Base-by-base conservation (phyloP, 2,888 invertebrate genomes). In the Ischnus inquisitorius region DNA sequence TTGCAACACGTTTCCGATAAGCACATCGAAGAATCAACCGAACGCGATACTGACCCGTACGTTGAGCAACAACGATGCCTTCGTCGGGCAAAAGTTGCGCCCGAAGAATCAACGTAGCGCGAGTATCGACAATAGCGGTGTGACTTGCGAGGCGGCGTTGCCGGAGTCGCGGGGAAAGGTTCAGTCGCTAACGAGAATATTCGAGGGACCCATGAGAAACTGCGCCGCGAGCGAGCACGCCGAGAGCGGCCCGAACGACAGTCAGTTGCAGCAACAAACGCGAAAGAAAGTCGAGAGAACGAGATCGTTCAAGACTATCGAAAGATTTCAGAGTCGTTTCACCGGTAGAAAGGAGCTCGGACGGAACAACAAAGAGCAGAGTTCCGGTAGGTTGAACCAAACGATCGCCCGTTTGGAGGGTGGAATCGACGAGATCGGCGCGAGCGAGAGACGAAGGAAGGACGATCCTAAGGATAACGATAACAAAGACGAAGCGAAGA, bases 1-100 rank as follows among this genome's bases (percentile, higher is more conserved):
- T 74, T 95, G 95, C 90, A 95, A 95, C 89, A 94, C 95, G 67
- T 95, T 95, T 34, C 94, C 95, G 84, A 94, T 94, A 87, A 94
- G 87, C 19, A 87, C 85, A 0, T 85, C 87, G 10, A 89, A 89
- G 84, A 90, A 88, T 10, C 84, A 87, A 28, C 88, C 92, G 1
- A 89, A 82, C 68, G 89, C 90, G 1, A 81, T 90, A 14, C 81
- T 93, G 25, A 90, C 89, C 0, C 94, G 86, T 62, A 90, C 92
- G 3, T 83, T 91, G 83, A 92, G 91, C 86, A 92, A 90, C 87
- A 90, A 88, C 79, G 92, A 92, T 48, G 86, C 84, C 0, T 28
- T 90, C 25, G 69, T 62, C 14, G 65, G 67, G n/a, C 67, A 78
- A 34, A 43, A 79, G 77, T 22, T 85, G 79, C 16, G 43, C 16